These are phyloP conservation scores for Drosophila kanekoi DNA, from an alignment of 2,888 invertebrate species.

Conservation along the genomic window DNA sequence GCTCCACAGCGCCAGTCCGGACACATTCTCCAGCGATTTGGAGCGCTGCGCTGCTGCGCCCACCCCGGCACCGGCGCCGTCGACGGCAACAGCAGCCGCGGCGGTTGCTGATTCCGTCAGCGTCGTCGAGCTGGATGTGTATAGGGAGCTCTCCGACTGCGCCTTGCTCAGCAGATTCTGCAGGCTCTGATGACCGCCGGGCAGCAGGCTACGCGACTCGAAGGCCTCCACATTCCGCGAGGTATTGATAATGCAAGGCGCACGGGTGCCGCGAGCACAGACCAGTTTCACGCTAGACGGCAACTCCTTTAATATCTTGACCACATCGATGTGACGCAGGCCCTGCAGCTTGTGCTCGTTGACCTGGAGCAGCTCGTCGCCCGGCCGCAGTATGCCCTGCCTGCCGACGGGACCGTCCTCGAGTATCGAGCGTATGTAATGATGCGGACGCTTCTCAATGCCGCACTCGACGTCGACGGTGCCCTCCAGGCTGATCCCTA, in stretches of 20 bases:
- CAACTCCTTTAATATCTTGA: slow-evolving; percentile 96
- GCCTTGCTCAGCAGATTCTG: slow-evolving; percentile 95
- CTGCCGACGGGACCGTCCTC: slow-evolving; percentile 98
- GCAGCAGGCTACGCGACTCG: slow-evolving; percentile 92
- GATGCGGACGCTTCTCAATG: slow-evolving; percentile 98
- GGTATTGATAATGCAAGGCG: slow-evolving; percentile 90
- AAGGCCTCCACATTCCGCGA: slow-evolving; percentile 92
- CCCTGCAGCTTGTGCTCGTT: slow-evolving; percentile 97
- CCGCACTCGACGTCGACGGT: slow-evolving; percentile 99
- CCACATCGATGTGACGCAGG: slow-evolving; percentile 98
- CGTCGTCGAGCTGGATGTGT: slow-evolving; percentile 94
- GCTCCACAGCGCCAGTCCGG: slow-evolving; percentile 98
- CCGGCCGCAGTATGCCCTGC: slow-evolving; percentile 95
- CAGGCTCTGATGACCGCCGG: slow-evolving; percentile 94
- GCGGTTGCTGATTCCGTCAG: slow-evolving; percentile 88
- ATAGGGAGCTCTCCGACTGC: slow-evolving; percentile 97
- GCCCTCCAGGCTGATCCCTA: slow-evolving; percentile 98
- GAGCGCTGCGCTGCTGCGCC: slow-evolving; percentile 87
- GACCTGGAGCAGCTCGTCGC: slow-evolving; percentile 98
- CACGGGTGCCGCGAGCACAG: slow-evolving; percentile 90
- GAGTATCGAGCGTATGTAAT: slow-evolving; percentile 98
- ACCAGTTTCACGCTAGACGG: slow-evolving; percentile 96
- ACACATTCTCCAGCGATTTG: slow-evolving; percentile 97
- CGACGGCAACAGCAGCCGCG: slow-evolving; percentile 24
- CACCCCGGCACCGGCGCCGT: background rate